Percentiles rank a stretch among this genome's conserved stretches.
These are phyloP conservation scores for Dermochelys coriacea DNA, from an alignment of 2,797 vertebrate genomes.

Conservation along the genomic window DNA sequence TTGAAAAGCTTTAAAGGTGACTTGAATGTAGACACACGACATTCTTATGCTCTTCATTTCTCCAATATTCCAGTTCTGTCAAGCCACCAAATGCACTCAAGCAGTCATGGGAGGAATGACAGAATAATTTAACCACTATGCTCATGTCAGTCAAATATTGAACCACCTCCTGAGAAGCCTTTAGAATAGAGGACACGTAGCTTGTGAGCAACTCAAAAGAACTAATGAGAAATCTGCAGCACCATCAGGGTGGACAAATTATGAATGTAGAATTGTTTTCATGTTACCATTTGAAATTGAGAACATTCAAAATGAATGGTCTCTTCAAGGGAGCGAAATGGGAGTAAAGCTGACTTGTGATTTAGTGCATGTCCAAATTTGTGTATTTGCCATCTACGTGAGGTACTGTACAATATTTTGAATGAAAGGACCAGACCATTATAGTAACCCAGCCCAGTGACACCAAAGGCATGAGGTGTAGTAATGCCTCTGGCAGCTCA, in stretches of 20 bases:
- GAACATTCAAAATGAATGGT: background rate
- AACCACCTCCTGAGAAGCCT: background rate
- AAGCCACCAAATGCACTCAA: background rate
- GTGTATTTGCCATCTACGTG: background rate
- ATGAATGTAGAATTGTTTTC: background rate
- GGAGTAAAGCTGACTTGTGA: background rate
- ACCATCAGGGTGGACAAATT: background rate
- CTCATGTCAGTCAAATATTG: background rate
- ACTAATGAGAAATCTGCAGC: background rate
- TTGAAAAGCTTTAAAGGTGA: conserved; percentile 18
- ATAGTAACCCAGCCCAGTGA: background rate
- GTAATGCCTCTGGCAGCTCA: background rate
- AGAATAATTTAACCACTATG: background rate
- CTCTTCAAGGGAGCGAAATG: background rate
- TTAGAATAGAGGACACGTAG: background rate
- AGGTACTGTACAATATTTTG: background rate
- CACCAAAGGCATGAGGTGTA: background rate
- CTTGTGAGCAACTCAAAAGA: background rate
- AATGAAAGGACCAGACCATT: background rate
- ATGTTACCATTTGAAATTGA: background rate
- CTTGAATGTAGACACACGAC: background rate
- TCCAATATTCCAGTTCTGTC: background rate
- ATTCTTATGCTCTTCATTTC: background rate
- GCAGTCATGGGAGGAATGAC: background rate
- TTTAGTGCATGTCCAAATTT: background rate